Conservation (phyloP, 2,888 invertebrate species). For the Synanthedon formicaeformis region DNA sequence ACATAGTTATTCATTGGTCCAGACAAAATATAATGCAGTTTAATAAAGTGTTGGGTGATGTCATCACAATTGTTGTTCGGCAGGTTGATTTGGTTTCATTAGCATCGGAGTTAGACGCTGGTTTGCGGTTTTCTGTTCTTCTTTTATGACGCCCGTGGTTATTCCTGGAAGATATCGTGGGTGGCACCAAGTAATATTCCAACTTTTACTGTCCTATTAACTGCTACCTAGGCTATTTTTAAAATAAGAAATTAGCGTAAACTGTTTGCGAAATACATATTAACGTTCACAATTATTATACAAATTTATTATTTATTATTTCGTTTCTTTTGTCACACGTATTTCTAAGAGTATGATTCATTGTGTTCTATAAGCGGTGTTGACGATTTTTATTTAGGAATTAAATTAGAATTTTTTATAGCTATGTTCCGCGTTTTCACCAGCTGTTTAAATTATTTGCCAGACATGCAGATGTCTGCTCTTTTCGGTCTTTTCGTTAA, state of each 20-base stretch:
- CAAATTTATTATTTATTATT: not conserved
- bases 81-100: constrained; percentile 44
- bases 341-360: no score
- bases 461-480: no score
- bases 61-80: constrained; percentile 23
- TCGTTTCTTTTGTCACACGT: not conserved
- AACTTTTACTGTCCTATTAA: constrained; percentile 40
- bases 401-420: no score
- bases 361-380: no score
- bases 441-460: no score
- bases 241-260: constrained; percentile 10
- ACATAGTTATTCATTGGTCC: not conserved
- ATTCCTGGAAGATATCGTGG: constrained; percentile 46
- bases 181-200: constrained; percentile 38
- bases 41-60: constrained; percentile 3
- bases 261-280: constrained; percentile 13
- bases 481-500: no score
- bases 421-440: no score
- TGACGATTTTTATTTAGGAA: no score
- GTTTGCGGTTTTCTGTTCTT: constrained; percentile 38
- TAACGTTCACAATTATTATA: not conserved
- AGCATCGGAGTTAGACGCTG: constrained; percentile 27
- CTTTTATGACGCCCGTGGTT: constrained; percentile 44
- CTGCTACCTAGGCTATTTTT: constrained; percentile 30
- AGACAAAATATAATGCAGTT: not conserved